Conservation (phyloP, 2,113 vertebrate species). For the Nothoprocta pentlandii region DNA sequence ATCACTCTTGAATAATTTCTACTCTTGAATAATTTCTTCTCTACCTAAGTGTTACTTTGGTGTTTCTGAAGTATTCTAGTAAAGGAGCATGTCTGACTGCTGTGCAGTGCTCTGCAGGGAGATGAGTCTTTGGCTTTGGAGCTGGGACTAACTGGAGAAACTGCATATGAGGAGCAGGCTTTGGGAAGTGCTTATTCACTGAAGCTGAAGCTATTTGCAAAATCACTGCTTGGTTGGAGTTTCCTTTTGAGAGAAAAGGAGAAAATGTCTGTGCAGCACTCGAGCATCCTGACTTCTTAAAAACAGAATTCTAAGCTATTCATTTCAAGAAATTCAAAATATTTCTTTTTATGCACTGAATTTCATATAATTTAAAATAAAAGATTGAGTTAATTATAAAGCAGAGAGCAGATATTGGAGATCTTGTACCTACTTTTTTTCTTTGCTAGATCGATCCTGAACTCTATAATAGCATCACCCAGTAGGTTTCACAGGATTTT, state of each 20-base stretch:
- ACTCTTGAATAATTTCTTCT: too few relatives aligned
- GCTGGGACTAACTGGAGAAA: not conserved
- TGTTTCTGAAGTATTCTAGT: not conserved
- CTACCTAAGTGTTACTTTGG: not conserved
- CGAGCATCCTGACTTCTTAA: not conserved
- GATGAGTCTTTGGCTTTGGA: not conserved
- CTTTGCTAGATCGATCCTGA: not conserved
- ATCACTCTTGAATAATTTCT: too few relatives aligned
- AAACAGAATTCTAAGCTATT: not conserved
- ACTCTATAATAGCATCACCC: not conserved
- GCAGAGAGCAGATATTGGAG: not conserved
- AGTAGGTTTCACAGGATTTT: constrained; percentile 20
- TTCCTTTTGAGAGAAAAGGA: constrained; percentile 48
- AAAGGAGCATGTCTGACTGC: not conserved
- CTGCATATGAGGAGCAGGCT: not conserved
- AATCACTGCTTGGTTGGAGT: not conserved
- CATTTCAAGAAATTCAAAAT: constrained; percentile 50
- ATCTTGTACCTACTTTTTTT: not conserved
- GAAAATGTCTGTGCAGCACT: constrained; percentile 9
- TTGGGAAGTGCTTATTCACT: not conserved
- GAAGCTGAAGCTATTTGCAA: constrained; percentile 30
- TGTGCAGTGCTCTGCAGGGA: not conserved
- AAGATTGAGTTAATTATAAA: constrained; percentile 1
- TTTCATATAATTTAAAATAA: constrained; percentile 30
- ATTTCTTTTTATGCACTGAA: not conserved